Conservation (phyloP, 2,113 vertebrate species). For the Coptodon rendalli region DNA sequence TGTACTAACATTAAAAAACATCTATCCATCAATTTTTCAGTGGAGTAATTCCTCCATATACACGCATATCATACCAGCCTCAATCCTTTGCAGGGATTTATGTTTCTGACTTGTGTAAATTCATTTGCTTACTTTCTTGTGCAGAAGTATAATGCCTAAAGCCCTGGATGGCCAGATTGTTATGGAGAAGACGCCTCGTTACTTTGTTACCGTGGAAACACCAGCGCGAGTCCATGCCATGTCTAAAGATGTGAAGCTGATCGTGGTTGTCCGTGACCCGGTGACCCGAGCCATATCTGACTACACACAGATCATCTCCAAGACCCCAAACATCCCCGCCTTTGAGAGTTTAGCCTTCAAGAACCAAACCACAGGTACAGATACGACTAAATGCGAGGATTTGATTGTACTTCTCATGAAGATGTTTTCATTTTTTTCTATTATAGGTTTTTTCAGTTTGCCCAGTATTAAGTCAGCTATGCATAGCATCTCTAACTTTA, state of each 20-base stretch:
- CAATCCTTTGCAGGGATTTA: background rate
- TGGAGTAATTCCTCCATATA: background rate
- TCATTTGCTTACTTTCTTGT: background rate
- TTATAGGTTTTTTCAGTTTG: fast-evolving
- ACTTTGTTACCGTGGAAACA: slow-evolving; percentile 75
- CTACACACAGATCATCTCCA: slow-evolving; percentile 80
- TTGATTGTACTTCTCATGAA: background rate
- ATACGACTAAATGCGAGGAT: background rate
- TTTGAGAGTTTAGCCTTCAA: slow-evolving; percentile 76
- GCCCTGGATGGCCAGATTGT: slow-evolving; percentile 77
- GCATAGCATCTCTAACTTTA: background rate
- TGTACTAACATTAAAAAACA: background rate
- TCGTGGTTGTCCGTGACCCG: slow-evolving; percentile 77
- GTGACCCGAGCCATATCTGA: slow-evolving; percentile 78
- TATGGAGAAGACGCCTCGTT: slow-evolving; percentile 79
- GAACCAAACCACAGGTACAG: slow-evolving; percentile 65
- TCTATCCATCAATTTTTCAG: no score
- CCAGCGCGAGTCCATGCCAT: slow-evolving; percentile 72
- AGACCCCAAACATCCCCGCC: slow-evolving; percentile 69
- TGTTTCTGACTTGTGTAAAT: background rate
- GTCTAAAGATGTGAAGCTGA: slow-evolving; percentile 74
- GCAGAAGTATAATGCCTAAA: slow-evolving; percentile 79
- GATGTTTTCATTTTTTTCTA: background rate
- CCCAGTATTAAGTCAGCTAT: background rate
- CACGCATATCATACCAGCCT: background rate